Percentiles rank a stretch among this genome's conserved stretches.
phyloP scores from a whole-genome alignment of 2,113 vertebrate species.

The Eclectus roratus region DNA sequence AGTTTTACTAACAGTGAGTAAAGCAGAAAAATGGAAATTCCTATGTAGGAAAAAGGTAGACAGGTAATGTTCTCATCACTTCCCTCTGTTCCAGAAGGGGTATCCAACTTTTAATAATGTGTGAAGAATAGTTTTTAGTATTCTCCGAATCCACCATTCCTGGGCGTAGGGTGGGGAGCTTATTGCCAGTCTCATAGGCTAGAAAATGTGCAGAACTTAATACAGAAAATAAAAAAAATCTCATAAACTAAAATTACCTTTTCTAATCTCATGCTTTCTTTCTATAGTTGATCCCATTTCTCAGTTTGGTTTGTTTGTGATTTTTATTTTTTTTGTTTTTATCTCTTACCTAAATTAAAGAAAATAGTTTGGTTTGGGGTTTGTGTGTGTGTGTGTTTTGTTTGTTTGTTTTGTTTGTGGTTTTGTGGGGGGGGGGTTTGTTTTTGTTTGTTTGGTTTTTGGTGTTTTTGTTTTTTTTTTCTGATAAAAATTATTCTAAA shows the following conservation, averaged over 20 bases:
- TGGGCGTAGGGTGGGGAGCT: fast-evolving
- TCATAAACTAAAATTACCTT: neutral
- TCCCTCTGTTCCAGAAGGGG: neutral
- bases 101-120: neutral
- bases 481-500: neutral
- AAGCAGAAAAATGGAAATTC: neutral
- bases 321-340: neutral
- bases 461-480: neutral
- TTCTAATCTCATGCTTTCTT: neutral
- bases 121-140: neutral
- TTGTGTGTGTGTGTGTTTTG: too few species aligned
- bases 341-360: neutral
- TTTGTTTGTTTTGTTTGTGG: too few species aligned
- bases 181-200: neutral
- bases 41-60: neutral
- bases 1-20: neutral
- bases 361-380: neutral
- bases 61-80: neutral
- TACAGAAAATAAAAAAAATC: neutral
- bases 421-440: too few species aligned
- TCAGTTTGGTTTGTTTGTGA: neutral
- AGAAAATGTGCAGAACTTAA: neutral
- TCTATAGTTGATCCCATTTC: neutral
- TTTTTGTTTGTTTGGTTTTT: neutral
- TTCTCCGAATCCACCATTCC: neutral